Evolutionary conservation across 1,140 invertebrate genomes (phyloP), one percentile per base, ranked within the genome.

Genomic region (Drosophila quadrilineata): DNA sequence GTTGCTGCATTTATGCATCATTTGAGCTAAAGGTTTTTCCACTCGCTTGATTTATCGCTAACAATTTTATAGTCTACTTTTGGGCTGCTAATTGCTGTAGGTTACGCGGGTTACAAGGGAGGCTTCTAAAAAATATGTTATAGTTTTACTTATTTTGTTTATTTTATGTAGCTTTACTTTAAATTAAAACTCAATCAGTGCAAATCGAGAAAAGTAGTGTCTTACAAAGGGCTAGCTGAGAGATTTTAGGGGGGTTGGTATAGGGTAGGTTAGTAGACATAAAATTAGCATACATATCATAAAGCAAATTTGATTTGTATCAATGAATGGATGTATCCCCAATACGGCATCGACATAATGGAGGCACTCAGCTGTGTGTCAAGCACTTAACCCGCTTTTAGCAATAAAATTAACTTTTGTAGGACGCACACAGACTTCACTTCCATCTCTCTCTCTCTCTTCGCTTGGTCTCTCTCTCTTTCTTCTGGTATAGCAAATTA

Each of bases 401-500:
- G 87, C 86, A 88, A 88, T 88, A 88, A 88, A 88, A 88, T 88
- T 88, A 88, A 88, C 62, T 88, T 62, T 64, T 65, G 50, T n/a
- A n/a, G n/a, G n/a, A n/a, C n/a, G n/a, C n/a, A n/a, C n/a, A n/a
- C n/a, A n/a, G n/a, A n/a, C n/a, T n/a, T n/a, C n/a, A n/a, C n/a
- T n/a, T n/a, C n/a, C n/a, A n/a, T n/a, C n/a, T n/a, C n/a, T n/a
- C n/a, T n/a, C n/a, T n/a, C n/a, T n/a, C n/a, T n/a, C n/a, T n/a
- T n/a, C n/a, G n/a, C n/a, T n/a, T n/a, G n/a, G n/a, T n/a, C n/a
- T n/a, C n/a, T n/a, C n/a, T n/a, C n/a, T n/a, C n/a, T n/a, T n/a
- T n/a, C n/a, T n/a, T n/a, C n/a, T n/a, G n/a, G n/a, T 85, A 85
- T 85, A 85, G 79, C 64, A 88, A 88, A 88, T 88, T 88, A 88